These are phyloP conservation scores for Bombus waltoni DNA, from an alignment of 1,140 invertebrate species.

Conservation along the genomic window DNA sequence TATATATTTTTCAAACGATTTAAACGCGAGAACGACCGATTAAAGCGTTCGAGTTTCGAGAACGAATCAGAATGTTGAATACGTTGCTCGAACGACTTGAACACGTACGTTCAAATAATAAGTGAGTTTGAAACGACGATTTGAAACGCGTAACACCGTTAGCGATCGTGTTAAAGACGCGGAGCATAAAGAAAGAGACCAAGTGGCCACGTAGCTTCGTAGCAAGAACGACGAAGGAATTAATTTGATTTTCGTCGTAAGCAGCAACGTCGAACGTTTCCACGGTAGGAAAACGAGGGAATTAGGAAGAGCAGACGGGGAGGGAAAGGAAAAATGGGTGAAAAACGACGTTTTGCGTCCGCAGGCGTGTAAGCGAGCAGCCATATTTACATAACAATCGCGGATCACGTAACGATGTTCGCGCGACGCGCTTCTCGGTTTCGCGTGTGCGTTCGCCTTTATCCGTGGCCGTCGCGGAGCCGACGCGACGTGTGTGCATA, in stretches of 20 bases:
- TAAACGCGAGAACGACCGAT: no score
- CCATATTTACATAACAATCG: slow-evolving; percentile 82
- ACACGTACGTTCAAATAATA: no score
- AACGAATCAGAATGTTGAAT: no score
- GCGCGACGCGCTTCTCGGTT: slow-evolving; percentile 70
- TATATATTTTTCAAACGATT: no score
- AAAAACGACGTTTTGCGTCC: slow-evolving; percentile 70
- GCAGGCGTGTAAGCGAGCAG: slow-evolving; percentile 74
- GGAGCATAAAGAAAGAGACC: background rate
- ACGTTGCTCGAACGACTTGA: no score
- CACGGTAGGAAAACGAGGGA: slow-evolving; percentile 4
- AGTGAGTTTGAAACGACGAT: no score
- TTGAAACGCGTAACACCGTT: background rate
- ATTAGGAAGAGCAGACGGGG: background rate
- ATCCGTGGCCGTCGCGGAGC: slow-evolving; percentile 61
- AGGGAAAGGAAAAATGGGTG: slow-evolving; percentile 32
- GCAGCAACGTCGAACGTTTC: background rate
- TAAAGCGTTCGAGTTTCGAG: no score
- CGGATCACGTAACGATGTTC: slow-evolving; percentile 79
- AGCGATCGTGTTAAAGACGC: background rate
- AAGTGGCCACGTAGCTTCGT: background rate
- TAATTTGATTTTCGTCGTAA: background rate
- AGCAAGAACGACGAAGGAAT: no score
- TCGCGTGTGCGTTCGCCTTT: slow-evolving; percentile 60
- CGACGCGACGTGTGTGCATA: slow-evolving; percentile 43